Evolutionary conservation across 2,113 vertebrate genomes (phyloP).

Genomic region (Athene noctua): DNA sequence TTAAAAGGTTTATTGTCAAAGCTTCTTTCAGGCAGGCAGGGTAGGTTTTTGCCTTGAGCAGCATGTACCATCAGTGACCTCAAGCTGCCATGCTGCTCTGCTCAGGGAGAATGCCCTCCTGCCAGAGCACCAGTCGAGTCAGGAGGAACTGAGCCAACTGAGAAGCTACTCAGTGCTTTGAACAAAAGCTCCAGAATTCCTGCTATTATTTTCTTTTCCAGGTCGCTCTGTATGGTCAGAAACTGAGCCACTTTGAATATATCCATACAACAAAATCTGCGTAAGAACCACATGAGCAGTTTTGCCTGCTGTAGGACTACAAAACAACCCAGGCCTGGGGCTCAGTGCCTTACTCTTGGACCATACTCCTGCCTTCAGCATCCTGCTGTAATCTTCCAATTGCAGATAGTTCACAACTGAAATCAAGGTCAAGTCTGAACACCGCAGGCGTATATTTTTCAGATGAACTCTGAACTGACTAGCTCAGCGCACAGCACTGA

Average conservation of each 20-base stretch:
- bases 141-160: background rate
- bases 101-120: background rate
- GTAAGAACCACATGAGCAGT: background rate
- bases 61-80: conserved; percentile 23
- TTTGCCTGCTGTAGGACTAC: background rate
- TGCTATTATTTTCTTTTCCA: background rate
- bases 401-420: background rate
- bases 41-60: conserved; percentile 34
- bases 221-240: background rate
- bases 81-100: background rate
- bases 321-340: background rate
- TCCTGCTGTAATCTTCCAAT: background rate
- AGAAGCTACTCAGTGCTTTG: background rate
- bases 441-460: accelerated
- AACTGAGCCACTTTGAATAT: background rate
- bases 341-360: background rate
- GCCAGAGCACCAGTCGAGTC: background rate
- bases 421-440: background rate
- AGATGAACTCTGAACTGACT: background rate
- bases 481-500: background rate
- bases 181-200: background rate
- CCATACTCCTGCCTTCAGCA: background rate
- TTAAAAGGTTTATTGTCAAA: conserved; percentile 46
- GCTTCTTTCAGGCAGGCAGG: conserved; percentile 36
- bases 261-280: background rate